phyloP scores from a whole-genome alignment of 2,113 vertebrate species.

The Gnathonemus longibarbis region DNA sequence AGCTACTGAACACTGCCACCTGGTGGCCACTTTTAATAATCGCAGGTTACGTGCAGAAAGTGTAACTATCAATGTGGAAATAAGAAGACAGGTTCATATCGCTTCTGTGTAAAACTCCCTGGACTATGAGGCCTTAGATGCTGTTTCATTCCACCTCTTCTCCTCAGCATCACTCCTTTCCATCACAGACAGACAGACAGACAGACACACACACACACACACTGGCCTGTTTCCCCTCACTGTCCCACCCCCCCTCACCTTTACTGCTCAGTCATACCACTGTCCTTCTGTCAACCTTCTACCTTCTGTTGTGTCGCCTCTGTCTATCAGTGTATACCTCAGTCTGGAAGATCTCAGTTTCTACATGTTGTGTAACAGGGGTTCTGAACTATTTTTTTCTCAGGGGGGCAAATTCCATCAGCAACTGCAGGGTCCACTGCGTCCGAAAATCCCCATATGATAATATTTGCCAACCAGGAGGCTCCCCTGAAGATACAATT shows the following conservation, averaged over 20 bases:
- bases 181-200: neutral
- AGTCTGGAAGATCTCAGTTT: neutral
- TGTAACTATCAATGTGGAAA: neutral
- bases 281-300: neutral
- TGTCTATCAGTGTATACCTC: neutral
- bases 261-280: neutral
- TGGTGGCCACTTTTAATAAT: neutral
- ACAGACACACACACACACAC: neutral
- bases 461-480: neutral
- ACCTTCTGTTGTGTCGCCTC: neutral
- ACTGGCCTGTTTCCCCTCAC: neutral
- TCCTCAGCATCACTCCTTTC: neutral
- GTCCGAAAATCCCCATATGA: neutral
- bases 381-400: neutral
- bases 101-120: neutral
- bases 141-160: neutral
- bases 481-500: neutral
- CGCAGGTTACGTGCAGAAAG: neutral
- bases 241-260: neutral
- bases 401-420: neutral
- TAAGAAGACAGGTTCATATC: neutral
- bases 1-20: neutral
- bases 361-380: neutral
- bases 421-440: neutral
- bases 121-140: neutral